phyloP scores from a whole-genome alignment of 2,797 vertebrate species.

The Capromys pilorides region DNA sequence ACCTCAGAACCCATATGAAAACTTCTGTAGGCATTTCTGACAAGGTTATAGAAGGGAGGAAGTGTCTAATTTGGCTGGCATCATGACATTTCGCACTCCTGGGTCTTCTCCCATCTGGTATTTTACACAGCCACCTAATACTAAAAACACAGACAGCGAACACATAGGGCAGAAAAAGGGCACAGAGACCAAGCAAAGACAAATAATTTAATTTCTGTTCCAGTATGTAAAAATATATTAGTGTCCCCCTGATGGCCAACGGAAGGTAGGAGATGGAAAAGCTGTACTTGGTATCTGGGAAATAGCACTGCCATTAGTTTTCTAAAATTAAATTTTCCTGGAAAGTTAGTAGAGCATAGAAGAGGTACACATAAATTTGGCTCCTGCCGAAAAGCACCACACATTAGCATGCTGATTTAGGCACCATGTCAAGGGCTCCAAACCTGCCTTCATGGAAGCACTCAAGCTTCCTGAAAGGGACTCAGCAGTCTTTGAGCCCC shows the following conservation, averaged over 20 bases:
- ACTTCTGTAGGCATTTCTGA: constrained; percentile 5
- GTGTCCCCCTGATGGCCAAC: constrained; percentile 3
- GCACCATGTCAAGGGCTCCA: neutral
- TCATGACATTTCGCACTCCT: neutral
- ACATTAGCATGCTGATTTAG: neutral
- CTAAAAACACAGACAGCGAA: neutral
- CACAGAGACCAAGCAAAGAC: constrained; percentile 1
- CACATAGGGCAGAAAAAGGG: neutral
- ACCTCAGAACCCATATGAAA: neutral
- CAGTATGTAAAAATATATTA: constrained; percentile 64
- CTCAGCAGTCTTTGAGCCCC: neutral
- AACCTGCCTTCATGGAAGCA: neutral
- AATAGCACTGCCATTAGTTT: constrained; percentile 51
- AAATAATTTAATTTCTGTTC: constrained; percentile 10
- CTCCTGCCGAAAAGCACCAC: neutral
- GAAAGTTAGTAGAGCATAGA: constrained; percentile 59
- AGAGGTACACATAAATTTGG: constrained; percentile 12
- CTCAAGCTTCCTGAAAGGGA: neutral
- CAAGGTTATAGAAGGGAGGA: neutral
- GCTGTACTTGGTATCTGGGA: constrained; percentile 31
- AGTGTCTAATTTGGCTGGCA: neutral
- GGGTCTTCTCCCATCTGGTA: constrained; percentile 27
- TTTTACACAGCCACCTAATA: constrained; percentile 21
- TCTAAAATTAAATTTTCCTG: constrained; percentile 63
- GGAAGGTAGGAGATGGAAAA: constrained; percentile 49